Evolutionary conservation across 2,888 invertebrate genomes (phyloP).

Genomic region (Latheticus oryzae): DNA sequence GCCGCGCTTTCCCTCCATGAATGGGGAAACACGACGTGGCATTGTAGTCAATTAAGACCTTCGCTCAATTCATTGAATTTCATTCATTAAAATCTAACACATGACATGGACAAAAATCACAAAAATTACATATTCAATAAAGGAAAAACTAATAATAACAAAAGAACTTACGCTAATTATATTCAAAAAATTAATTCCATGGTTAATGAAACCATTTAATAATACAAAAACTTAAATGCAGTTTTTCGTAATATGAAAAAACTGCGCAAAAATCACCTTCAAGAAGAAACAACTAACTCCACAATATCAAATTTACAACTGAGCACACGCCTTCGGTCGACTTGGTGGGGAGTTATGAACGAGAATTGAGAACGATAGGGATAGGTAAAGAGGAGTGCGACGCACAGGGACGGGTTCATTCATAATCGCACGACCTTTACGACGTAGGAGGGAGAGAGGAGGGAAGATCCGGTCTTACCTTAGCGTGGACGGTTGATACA

Average conservation of each 20-base stretch:
- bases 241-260: neutral
- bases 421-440: constrained; percentile 64
- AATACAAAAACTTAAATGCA: constrained; percentile 1
- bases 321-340: constrained; percentile 58
- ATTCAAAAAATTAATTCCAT: too few relatives aligned
- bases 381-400: constrained; percentile 49
- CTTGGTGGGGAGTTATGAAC: constrained; percentile 58
- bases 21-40: constrained; percentile 2
- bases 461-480: constrained; percentile 53
- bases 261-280: constrained; percentile 47
- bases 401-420: constrained; percentile 66
- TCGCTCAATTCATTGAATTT: constrained; percentile 1
- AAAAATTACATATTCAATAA: too few relatives aligned
- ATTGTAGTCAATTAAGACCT: neutral
- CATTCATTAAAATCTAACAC: neutral
- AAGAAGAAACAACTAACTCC: constrained; percentile 39
- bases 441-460: constrained; percentile 38
- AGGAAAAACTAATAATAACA: too few relatives aligned
- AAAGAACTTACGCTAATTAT: too few relatives aligned
- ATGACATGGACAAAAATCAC: neutral
- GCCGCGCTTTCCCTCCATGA: constrained; percentile 9
- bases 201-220: neutral
- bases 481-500: constrained; percentile 41
- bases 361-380: constrained; percentile 53
- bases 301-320: constrained; percentile 61